Conservation (phyloP, 1,140 invertebrate species). For the Papilio glaucus region DNA sequence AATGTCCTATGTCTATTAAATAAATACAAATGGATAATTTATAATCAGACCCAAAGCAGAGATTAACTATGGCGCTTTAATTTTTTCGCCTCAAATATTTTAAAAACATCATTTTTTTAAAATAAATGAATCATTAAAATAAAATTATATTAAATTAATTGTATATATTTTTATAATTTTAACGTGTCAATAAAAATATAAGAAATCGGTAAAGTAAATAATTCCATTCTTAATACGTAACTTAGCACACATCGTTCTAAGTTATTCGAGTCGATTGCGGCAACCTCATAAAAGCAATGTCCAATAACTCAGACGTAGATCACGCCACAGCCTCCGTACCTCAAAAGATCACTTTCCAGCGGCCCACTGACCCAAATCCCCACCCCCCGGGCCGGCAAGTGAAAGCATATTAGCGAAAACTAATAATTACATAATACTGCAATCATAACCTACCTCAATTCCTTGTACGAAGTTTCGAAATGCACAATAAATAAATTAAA, state of each 20-base stretch:
- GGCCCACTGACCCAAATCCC: conserved; percentile 36
- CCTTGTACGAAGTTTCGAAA: conserved; percentile 17
- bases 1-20: too few relatives aligned
- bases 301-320: conserved; percentile 19
- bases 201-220: not conserved
- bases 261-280: conserved; percentile 11
- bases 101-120: not conserved
- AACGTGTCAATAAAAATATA: not conserved
- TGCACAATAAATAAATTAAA: not conserved
- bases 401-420: conserved; percentile 38
- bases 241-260: not conserved
- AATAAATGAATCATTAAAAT: not conserved
- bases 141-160: not conserved
- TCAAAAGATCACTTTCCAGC: conserved; percentile 34
- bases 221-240: conserved; percentile 2
- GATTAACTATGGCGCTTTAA: too few relatives aligned
- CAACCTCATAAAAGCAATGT: conserved; percentile 23
- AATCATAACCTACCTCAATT: conserved; percentile 35
- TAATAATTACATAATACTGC: conserved; percentile 33
- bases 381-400: conserved; percentile 20
- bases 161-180: not conserved
- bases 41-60: too few relatives aligned
- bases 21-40: too few relatives aligned
- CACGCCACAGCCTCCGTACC: conserved; percentile 30
- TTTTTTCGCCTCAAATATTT: too few relatives aligned